phyloP scores from a whole-genome alignment of 2,888 invertebrate species.

The Agonopterix subpropinquella region DNA sequence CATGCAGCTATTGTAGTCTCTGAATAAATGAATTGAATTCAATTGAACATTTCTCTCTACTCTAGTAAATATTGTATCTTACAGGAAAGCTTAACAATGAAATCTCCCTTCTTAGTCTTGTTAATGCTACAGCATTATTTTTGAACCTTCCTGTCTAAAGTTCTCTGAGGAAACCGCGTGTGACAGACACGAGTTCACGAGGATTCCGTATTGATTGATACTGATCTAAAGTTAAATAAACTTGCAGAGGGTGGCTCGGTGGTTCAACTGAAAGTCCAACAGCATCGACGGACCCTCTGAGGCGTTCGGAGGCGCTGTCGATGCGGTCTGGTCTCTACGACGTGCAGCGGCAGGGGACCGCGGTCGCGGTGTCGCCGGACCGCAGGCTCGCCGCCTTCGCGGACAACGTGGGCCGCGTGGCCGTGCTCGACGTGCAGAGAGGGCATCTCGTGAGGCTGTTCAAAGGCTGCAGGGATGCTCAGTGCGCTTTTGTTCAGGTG shows the following conservation, averaged over 20 bases:
- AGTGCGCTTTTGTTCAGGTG: constrained; percentile 94
- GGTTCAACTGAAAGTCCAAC: constrained; percentile 40
- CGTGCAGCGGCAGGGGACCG: constrained; percentile 81
- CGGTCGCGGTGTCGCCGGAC: constrained; percentile 85
- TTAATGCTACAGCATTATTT: no score
- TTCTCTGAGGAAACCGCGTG: no score
- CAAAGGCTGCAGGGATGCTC: constrained; percentile 97
- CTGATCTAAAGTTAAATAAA: no score
- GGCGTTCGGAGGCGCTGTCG: constrained; percentile 83
- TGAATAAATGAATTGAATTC: no score
- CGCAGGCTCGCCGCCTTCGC: constrained; percentile 86
- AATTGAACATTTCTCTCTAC: no score
- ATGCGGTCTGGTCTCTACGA: constrained; percentile 90
- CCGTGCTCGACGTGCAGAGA: constrained; percentile 87
- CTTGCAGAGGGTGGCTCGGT: constrained; percentile 62
- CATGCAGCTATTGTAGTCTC: no score
- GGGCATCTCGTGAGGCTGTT: constrained; percentile 90
- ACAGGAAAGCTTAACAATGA: no score
- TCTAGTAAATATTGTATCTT: no score
- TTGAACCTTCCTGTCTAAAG: no score
- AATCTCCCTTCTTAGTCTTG: no score
- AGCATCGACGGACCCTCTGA: constrained; percentile 58
- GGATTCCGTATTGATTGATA: no score
- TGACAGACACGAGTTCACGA: background rate
- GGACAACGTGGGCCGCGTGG: constrained; percentile 92